Evolutionary conservation across 2,113 vertebrate genomes (phyloP).

Genomic region (Tichodroma muraria): DNA sequence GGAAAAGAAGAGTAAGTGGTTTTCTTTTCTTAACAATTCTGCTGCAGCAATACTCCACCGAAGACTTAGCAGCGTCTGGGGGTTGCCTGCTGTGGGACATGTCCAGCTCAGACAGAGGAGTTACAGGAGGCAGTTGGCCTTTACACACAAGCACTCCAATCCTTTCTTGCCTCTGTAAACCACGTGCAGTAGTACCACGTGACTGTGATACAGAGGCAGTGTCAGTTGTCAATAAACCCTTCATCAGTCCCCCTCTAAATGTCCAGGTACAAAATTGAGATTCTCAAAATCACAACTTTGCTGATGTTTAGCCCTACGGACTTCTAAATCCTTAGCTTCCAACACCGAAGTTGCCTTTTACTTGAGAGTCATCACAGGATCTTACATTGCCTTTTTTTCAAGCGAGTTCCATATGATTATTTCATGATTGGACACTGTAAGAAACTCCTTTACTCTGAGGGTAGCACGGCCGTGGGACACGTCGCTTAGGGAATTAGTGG

Average conservation of each 20-base stretch:
- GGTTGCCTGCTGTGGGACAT: neutral
- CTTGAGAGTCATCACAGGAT: neutral
- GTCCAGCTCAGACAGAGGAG: neutral
- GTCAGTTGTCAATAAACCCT: neutral
- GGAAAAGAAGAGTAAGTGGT: slow-evolving; percentile 96
- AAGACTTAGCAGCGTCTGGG: neutral
- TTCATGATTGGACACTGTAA: neutral
- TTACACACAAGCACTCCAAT: neutral
- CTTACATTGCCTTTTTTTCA: neutral
- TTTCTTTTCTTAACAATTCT: neutral
- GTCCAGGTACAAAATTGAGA: neutral
- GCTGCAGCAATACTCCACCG: neutral
- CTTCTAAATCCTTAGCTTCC: neutral
- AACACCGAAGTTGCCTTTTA: neutral
- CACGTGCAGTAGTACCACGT: neutral
- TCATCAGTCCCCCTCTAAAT: neutral
- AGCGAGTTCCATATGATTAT: neutral
- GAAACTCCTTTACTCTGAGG: neutral
- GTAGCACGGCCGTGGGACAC: neutral
- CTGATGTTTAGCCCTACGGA: neutral
- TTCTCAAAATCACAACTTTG: neutral
- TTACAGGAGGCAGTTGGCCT: neutral
- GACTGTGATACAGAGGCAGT: neutral
- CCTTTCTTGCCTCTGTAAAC: neutral
- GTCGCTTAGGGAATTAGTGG: neutral